Conservation (phyloP, 2,888 invertebrate genomes). For the Lasioglossum calceatum region DNA sequence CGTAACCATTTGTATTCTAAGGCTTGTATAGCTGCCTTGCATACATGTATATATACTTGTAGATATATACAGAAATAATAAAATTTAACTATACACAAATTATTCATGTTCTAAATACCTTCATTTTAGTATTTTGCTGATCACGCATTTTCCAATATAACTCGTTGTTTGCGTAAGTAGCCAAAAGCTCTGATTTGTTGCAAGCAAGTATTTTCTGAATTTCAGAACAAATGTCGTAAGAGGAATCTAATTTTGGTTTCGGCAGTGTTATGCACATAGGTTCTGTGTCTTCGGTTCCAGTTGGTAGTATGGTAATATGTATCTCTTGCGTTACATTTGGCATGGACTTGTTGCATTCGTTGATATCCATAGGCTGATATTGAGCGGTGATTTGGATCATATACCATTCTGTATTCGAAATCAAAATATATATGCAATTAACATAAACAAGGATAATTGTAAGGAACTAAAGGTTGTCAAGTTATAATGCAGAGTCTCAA, state of each 20-base stretch:
- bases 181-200: conserved; percentile 76
- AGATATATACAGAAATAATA: background rate
- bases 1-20: conserved; percentile 88
- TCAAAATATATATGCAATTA: background rate
- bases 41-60: conserved; percentile 9
- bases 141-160: conserved; percentile 81
- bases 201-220: conserved; percentile 76
- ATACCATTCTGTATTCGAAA: conserved; percentile 79
- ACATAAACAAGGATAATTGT: background rate
- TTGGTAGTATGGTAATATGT: conserved; percentile 79
- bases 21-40: conserved; percentile 86
- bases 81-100: background rate
- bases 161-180: conserved; percentile 72
- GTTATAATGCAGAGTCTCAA: background rate
- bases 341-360: background rate
- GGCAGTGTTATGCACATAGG: conserved; percentile 80
- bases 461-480: background rate
- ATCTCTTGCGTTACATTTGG: conserved; percentile 69
- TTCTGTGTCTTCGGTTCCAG: conserved; percentile 71
- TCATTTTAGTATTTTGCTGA: conserved; percentile 79
- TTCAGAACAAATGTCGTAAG: conserved; percentile 79
- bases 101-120: conserved; percentile 67
- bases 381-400: conserved; percentile 79
- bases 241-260: conserved; percentile 68
- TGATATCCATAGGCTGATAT: conserved; percentile 66